Conservation (phyloP, 2,888 invertebrate species). For the Phalangium opilio region DNA sequence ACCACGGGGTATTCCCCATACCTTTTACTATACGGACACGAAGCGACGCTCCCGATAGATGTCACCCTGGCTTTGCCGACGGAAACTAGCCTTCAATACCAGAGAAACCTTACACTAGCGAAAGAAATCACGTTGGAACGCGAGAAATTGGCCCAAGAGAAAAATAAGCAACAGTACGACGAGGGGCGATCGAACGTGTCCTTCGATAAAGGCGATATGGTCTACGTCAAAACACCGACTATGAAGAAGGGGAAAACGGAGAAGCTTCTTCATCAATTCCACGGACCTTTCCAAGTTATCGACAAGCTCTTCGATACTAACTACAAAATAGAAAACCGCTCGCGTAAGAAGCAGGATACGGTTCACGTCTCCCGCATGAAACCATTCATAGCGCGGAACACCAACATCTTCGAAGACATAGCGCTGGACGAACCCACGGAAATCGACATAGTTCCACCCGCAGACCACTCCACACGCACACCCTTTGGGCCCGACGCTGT, state of each 20-base stretch:
- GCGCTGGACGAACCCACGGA: too few relatives aligned
- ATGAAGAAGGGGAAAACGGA: slow-evolving; percentile 2
- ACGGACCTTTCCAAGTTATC: slow-evolving; percentile 3
- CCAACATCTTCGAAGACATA: too few relatives aligned
- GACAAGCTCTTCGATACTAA: neutral
- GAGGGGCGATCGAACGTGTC: neutral
- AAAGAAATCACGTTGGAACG: neutral
- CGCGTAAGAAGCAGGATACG: neutral
- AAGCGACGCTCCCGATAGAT: slow-evolving; percentile 16
- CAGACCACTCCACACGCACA: too few relatives aligned
- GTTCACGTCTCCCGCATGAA: slow-evolving; percentile 8
- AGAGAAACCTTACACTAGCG: neutral
- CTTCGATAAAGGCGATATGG: slow-evolving; percentile 1
- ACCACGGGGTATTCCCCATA: slow-evolving; percentile 17
- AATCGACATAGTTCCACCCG: too few relatives aligned
- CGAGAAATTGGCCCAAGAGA: neutral
- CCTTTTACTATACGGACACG: slow-evolving; percentile 17
- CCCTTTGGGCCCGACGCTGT: too few relatives aligned
- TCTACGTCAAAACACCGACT: slow-evolving; percentile 1
- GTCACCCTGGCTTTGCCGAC: neutral
- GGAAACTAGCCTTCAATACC: neutral
- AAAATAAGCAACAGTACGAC: slow-evolving; percentile 1
- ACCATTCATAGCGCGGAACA: neutral
- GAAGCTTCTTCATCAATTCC: slow-evolving; percentile 2
- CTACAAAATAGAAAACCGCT: neutral